Base-by-base conservation (phyloP, 2,888 invertebrate species). In the Marronus borbonicus region DNA sequence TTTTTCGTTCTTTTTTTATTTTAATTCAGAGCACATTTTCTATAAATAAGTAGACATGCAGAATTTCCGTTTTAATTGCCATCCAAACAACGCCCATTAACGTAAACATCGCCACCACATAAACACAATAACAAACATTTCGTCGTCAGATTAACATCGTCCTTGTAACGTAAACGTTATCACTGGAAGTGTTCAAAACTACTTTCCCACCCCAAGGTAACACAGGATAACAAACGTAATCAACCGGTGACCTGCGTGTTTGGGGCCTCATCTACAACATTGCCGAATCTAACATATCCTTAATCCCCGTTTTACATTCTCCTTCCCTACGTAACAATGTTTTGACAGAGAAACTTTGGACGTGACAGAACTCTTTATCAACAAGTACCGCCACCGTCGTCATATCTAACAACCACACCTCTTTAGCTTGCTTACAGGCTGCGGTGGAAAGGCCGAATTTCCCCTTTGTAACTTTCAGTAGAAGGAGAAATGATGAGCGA, bases 341-440 rank as follows among this genome's bases (percentile, higher is more conserved):
- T 74, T 60, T 74, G 60, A 74, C 60, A 74, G 60, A 39, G 72
- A 74, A 62, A 74, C 72, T 74, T 74, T 60, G 62, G 60, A 74
- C 72, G 72, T 74, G 72, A 74, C 72, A 62, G 72, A 74, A 62
- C 72, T 74, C 72, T 74, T 74, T 62, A 74, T 74, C 68, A 24
- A 14, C 72, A 20, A 58, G 20, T 58, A 58, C 55, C 55, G 55
- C 7, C 62, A 55, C 72, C 55, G 44, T 14, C 72, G 24, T 24
- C 44, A 39, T 14, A 44, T 60, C 44, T 49, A 14, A 50, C 24
- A 44, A 50, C 55, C 55, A 20, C 55, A 58, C 55, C 55, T 58
- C 55, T 17, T 17, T 58, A 20, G 24, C 20, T 58, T 20, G 20
- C 55, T 14, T 17, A 17, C 52, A n/a, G 52, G 14, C 52, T 36